phyloP scores from a whole-genome alignment of 2,797 vertebrate genomes.

The Peromyscus eremicus region DNA sequence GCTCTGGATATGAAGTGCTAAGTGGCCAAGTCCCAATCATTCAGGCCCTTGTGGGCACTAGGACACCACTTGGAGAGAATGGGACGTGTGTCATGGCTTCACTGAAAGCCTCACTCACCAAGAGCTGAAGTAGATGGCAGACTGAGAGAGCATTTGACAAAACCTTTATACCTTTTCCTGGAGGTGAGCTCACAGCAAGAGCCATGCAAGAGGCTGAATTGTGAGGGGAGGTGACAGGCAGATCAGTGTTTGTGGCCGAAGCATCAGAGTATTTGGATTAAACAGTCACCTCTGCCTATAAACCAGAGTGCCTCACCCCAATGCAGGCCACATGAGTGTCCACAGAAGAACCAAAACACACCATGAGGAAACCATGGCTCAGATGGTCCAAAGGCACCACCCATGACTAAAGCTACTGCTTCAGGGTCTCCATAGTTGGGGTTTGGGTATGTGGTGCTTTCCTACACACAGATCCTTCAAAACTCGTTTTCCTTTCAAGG shows the following conservation, averaged over 20 bases:
- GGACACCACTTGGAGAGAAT: not conserved
- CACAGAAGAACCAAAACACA: not conserved
- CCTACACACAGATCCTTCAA: not conserved
- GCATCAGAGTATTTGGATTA: not conserved
- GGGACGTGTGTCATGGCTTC: not conserved
- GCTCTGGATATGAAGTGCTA: not conserved
- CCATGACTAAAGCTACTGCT: not conserved
- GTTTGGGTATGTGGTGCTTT: not conserved
- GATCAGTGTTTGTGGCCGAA: not conserved
- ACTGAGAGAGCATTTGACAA: not conserved
- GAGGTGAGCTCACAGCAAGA: not conserved
- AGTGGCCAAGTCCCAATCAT: not conserved
- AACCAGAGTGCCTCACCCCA: too few relatives aligned
- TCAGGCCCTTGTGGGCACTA: not conserved
- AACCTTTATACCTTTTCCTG: not conserved
- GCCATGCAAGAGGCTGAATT: not conserved
- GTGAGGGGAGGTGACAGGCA: not conserved
- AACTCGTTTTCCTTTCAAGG: not conserved
- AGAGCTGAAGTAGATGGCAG: not conserved
- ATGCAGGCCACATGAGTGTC: not conserved
- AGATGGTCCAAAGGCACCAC: not conserved
- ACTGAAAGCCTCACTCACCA: slow-evolving; percentile 39
- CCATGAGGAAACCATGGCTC: not conserved
- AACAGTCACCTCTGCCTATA: not conserved
- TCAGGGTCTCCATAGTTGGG: slow-evolving; percentile 3